Base-by-base conservation (phyloP, 2,888 invertebrate species). In the Heterodera filipjevi region DNA sequence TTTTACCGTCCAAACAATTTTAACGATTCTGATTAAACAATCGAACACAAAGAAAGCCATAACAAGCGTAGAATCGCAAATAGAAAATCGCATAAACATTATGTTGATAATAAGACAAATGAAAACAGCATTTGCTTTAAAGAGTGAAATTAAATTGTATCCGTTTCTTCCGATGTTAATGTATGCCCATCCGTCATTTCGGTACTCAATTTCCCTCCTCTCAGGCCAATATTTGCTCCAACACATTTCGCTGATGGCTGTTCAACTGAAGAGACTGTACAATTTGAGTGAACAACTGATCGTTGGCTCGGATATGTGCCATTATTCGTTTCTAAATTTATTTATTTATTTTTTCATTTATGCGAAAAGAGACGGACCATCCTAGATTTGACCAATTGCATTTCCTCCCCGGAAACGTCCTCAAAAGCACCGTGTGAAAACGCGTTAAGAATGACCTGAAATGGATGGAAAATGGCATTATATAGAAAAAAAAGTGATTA, bases 361-460 rank as follows among this genome's bases (percentile, higher is more conserved):
- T n/a, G n/a, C 39, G 0, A 39, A 16, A 27, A 22, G 33, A 35
- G 39, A 66, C 39, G 6, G 14, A 77, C 77, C 68, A 77, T 68
- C 44, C 77, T 30, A 8, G 14, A n/a, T 64, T 86, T 84, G 53
- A 84, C 83, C 6, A 70, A 30, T 35, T 68, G 79, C 44, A 81
- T 89, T 76, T 93, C 92, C 10, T 92, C 91, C 94, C 66, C 27
- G n/a, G 68, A 92, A 5, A 92, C 91, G 71, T 93, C 75, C 32
- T 75, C 93, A 83, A 99, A 92, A 64, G 94, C 95, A 88, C 94
- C 94, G 86, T 93, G 92, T 83, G 92, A 92, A 91, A 98, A 93
- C 1, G 95, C 95, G 90, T 96, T 95, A 0, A 95, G 95, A 73
- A 83, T 86, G 80, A 85, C 79, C 71, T 84, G 68, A 68, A 35